Conservation (phyloP, 1,140 invertebrate species). For the Hestina assimilis region DNA sequence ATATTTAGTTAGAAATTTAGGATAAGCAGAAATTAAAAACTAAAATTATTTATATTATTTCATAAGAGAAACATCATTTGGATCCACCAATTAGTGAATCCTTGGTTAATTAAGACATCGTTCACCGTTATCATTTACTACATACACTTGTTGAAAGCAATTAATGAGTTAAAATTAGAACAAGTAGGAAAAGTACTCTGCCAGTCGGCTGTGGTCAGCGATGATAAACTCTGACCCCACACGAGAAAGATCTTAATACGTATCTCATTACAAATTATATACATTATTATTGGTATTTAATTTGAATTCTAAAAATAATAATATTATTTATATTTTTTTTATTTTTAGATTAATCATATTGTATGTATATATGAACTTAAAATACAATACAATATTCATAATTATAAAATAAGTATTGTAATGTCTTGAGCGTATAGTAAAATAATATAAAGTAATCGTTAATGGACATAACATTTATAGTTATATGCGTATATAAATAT, state of each 20-base stretch:
- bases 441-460: too few species aligned
- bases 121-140: constrained; percentile 22
- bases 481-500: too few species aligned
- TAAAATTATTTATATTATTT: neutral
- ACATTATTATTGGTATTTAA: neutral
- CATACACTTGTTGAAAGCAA: constrained; percentile 29
- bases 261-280: constrained; percentile 4
- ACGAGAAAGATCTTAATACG: constrained; percentile 16
- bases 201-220: constrained; percentile 23
- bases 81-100: constrained; percentile 8
- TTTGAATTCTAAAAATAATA: too few species aligned
- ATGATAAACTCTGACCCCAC: constrained; percentile 56
- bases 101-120: constrained; percentile 25
- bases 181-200: constrained; percentile 64
- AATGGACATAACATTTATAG: too few species aligned
- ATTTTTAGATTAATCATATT: too few species aligned
- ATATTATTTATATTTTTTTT: too few species aligned
- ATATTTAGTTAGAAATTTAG: neutral
- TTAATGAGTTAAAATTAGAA: constrained; percentile 55
- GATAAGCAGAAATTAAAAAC: neutral
- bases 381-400: neutral
- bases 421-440: too few species aligned
- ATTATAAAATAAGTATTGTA: too few species aligned
- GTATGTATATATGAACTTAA: neutral
- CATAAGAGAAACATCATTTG: neutral